phyloP scores from a whole-genome alignment of 2,888 invertebrate species.

The Zhuqinia jingwanae region DNA sequence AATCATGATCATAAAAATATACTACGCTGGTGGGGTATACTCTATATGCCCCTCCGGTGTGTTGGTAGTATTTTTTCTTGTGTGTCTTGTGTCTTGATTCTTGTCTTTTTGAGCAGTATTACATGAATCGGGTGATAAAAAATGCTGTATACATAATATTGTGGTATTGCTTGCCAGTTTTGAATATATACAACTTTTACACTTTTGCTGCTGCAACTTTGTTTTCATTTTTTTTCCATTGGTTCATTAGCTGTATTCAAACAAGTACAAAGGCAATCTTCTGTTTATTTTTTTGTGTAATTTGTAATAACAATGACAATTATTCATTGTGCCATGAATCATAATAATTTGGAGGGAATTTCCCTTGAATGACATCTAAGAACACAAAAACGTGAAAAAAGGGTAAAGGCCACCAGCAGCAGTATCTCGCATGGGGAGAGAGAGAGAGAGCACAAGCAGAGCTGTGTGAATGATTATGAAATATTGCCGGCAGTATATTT shows the following conservation, averaged over 20 bases:
- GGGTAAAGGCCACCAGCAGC: conserved; percentile 36
- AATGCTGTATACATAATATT: no score
- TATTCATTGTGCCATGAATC: conserved; percentile 31
- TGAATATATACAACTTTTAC: no score
- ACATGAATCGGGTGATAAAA: no score
- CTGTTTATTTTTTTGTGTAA: not conserved
- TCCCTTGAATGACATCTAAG: not conserved
- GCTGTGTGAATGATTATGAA: conserved; percentile 34
- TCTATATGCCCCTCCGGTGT: no score
- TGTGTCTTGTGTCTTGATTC: no score
- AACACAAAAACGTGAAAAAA: conserved; percentile 28
- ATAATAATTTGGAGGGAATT: conserved; percentile 44
- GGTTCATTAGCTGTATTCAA: conserved; percentile 27
- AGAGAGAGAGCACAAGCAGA: no score
- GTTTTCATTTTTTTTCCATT: no score
- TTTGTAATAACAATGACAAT: not conserved
- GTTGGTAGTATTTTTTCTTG: not conserved
- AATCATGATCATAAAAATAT: no score
- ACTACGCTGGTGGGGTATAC: no score
- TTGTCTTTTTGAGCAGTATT: no score
- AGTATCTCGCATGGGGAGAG: no score
- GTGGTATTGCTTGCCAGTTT: not conserved
- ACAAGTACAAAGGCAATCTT: not conserved
- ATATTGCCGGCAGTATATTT: conserved; percentile 7
- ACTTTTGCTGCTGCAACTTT: no score